Evolutionary conservation across 2,888 invertebrate species (phyloP), one percentile per base, ranked within the genome.

Genomic region (Panzeria rudis): DNA sequence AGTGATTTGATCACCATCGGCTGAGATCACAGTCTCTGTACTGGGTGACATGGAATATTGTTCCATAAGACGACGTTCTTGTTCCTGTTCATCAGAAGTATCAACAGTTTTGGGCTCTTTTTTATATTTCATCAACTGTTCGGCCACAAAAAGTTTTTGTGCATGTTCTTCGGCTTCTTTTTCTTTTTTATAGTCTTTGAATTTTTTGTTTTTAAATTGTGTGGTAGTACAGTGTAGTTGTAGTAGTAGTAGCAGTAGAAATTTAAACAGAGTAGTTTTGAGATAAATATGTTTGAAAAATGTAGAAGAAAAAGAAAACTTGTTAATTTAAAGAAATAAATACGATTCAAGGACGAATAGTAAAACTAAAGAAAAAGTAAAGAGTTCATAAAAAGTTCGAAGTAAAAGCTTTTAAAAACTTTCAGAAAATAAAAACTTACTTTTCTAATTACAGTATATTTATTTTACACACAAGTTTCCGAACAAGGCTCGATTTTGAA

Each of bases 1-100:
- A 82, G 91, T 92, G 87, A 92, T 90, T 87, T 91, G 92, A 89
- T 92, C 92, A 76, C 92, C 91, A 86, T 92, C 92, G 69, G 91
- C 92, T 86, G 92, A 91, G 83, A 92, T 90, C 84, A 91, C 89
- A 7, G 92, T 92, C 86, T 92, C 92, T 85, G 90, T 90, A 78
- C 89, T 89, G 86, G 90, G 89, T 85, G 91, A 87, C 83, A 91
- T 89, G 76, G 91, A 88, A 85, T 90, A 91, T 78, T 91, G 90
- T 84, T 91, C 89, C 86, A 91, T 78, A 61, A 91, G 83, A 35
- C 89, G 90, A n/a, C 90, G 90, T 88, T 92, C 91, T 84, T 92
- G 91, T 64, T 91, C 91, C 87, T 90, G 90, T 38, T 91, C 86
- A 77, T 91, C 91, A n/a, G 89, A 84, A 68, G 71, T 79, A 23